Evolutionary conservation across 2,797 vertebrate genomes (phyloP).

Genomic region (Cephalopachus bancanus): DNA sequence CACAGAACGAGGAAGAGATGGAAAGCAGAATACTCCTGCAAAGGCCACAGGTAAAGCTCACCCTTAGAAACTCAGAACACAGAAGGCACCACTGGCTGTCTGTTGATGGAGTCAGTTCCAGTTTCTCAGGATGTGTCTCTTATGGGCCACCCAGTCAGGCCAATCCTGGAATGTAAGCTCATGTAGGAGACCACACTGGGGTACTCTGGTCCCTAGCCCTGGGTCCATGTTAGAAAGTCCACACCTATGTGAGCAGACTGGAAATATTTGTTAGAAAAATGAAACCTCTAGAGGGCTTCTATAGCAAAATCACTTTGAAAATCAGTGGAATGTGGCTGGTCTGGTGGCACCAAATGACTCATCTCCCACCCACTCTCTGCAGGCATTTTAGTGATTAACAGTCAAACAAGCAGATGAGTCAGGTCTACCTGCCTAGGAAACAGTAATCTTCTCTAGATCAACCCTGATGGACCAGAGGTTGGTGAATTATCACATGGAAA

Average conservation of each 20-base stretch:
- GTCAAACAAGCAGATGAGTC: conserved; percentile 65
- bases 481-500: background rate
- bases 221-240: background rate
- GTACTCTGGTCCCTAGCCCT: background rate
- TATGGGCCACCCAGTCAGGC: fast-evolving
- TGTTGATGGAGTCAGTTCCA: background rate
- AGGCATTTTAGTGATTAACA: conserved; percentile 41
- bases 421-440: background rate
- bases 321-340: conserved; percentile 36
- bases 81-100: background rate
- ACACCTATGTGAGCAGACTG: background rate
- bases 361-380: conserved; percentile 44
- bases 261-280: conserved; percentile 27
- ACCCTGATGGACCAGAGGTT: background rate
- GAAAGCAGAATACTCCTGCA: background rate
- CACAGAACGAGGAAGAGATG: background rate
- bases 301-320: conserved; percentile 32
- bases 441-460: background rate
- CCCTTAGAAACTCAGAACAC: background rate
- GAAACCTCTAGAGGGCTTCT: conserved; percentile 42
- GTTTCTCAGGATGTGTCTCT: background rate
- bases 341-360: conserved; percentile 7
- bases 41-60: background rate
- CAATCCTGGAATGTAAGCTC: background rate
- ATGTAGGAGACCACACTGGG: background rate